A percentile compares a stretch with the other conserved stretches of the same genome.
phyloP scores from a whole-genome alignment of 2,888 invertebrate genomes.

The Acanthosepion pharaonis region DNA sequence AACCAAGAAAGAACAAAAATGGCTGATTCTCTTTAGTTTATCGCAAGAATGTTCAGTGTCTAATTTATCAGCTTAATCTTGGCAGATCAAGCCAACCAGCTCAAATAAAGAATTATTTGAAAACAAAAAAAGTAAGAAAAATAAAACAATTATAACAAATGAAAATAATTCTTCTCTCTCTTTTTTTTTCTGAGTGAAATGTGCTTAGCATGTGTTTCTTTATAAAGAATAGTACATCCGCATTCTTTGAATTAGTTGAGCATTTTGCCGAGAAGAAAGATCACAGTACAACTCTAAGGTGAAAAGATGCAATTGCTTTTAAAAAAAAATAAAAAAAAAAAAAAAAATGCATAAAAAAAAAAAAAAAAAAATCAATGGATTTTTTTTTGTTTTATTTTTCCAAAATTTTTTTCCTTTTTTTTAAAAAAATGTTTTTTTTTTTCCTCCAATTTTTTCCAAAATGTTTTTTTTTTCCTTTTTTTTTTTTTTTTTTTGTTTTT shows the following conservation, averaged over 20 bases:
- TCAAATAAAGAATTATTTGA: background rate
- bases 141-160: no score
- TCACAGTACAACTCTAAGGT: background rate
- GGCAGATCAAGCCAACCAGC: background rate
- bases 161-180: background rate
- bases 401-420: no score
- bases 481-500: no score
- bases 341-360: no score
- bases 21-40: no score
- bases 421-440: no score
- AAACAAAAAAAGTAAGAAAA: background rate
- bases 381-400: no score
- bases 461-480: no score
- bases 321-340: no score
- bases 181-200: background rate
- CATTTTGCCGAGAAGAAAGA: conserved; percentile 4
- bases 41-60: background rate
- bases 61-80: background rate
- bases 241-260: conserved; percentile 17
- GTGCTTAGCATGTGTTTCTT: conserved; percentile 11
- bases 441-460: no score
- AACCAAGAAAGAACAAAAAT: background rate
- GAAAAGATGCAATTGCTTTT: background rate
- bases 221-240: background rate
- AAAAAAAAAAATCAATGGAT: no score